These are phyloP conservation scores for Ganaspis sp. DNA, from an alignment of 1,140 invertebrate genomes.

Conservation along the genomic window DNA sequence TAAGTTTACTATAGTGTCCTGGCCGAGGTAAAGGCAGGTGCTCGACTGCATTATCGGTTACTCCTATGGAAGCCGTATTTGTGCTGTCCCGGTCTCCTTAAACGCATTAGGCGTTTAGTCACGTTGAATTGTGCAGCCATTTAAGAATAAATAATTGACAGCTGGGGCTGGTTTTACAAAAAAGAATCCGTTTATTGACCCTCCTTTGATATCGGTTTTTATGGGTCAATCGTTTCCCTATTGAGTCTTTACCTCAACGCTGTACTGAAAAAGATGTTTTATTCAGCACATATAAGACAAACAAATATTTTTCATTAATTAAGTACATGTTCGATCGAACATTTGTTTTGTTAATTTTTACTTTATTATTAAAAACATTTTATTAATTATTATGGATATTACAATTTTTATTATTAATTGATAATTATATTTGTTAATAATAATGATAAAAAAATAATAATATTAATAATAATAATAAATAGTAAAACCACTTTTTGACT, in stretches of 20 bases:
- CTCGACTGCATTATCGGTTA: slow-evolving; percentile 53
- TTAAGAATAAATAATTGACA: slow-evolving; percentile 62
- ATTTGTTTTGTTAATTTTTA: too few relatives aligned
- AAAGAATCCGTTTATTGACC: slow-evolving; percentile 11
- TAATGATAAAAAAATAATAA: too few relatives aligned
- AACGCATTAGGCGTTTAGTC: slow-evolving; percentile 68
- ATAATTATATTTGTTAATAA: too few relatives aligned
- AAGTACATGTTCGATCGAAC: too few relatives aligned
- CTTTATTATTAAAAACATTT: too few relatives aligned
- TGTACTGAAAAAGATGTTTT: too few relatives aligned
- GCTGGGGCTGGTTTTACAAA: slow-evolving; percentile 1
- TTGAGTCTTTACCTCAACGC: neutral
- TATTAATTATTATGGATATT: too few relatives aligned
- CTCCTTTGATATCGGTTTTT: neutral
- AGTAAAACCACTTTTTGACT: too few relatives aligned
- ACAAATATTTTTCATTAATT: too few relatives aligned
- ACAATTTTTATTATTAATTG: too few relatives aligned
- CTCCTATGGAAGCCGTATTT: slow-evolving; percentile 65
- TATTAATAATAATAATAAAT: too few relatives aligned
- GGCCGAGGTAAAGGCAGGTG: slow-evolving; percentile 51
- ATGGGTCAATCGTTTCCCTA: neutral
- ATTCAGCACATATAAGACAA: too few relatives aligned
- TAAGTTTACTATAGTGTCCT: slow-evolving; percentile 47
- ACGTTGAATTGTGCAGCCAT: slow-evolving; percentile 64
- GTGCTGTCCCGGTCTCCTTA: slow-evolving; percentile 55